Evolutionary conservation across 2,797 vertebrate genomes (phyloP).

Genomic region (Lemur catta): DNA sequence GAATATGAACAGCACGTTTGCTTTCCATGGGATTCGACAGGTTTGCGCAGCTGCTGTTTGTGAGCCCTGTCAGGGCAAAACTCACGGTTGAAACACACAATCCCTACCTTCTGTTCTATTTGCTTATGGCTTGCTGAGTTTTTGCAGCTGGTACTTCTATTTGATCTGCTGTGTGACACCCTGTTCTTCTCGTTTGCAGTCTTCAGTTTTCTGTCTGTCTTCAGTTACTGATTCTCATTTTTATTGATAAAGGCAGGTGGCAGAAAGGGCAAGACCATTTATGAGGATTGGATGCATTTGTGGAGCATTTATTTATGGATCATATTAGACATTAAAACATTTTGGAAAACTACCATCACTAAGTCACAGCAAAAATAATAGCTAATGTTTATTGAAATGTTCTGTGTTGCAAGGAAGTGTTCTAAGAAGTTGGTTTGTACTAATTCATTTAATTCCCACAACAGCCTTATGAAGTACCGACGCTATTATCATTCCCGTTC

Average conservation of each 20-base stretch:
- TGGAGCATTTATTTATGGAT: background rate
- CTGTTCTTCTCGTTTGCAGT: constrained; percentile 9
- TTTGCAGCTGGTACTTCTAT: background rate
- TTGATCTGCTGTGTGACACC: background rate
- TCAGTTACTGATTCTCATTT: background rate
- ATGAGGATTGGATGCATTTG: background rate
- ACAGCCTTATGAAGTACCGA: background rate
- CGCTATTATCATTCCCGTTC: background rate
- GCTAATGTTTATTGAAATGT: background rate
- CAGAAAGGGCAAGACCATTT: background rate
- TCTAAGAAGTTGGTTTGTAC: background rate
- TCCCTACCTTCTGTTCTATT: background rate
- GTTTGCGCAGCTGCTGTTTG: background rate
- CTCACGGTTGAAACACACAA: background rate
- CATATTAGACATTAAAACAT: background rate
- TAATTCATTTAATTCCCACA: background rate
- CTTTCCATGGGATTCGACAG: background rate
- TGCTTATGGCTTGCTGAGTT: background rate
- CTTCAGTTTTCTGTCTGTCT: constrained; percentile 17
- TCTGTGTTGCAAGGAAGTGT: background rate
- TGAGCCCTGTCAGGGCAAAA: background rate
- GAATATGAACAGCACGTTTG: background rate
- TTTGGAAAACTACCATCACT: background rate
- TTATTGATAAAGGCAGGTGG: background rate
- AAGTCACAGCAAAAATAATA: constrained; percentile 6